These are phyloP conservation scores for Cylindroiulus punctatus DNA, from an alignment of 2,888 invertebrate genomes.

Conservation along the genomic window DNA sequence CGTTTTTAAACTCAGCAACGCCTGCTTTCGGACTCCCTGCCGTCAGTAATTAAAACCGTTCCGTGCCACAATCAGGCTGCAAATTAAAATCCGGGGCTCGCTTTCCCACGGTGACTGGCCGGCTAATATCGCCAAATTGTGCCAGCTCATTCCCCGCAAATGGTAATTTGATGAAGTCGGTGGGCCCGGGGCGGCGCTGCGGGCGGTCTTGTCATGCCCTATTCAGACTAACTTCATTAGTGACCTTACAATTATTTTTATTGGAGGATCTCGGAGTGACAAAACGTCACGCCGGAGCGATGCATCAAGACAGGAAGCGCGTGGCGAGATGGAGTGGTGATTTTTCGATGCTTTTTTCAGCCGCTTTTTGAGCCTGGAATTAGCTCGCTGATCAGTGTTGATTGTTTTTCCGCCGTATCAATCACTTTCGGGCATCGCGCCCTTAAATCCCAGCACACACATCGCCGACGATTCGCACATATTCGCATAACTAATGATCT, in stretches of 20 bases:
- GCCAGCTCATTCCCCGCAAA: constrained; percentile 12
- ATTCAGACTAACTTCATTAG: constrained; percentile 16
- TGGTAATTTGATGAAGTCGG: constrained; percentile 21
- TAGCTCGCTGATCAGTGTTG: constrained; percentile 9
- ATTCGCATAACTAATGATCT: constrained; percentile 43
- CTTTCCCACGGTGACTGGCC: background rate
- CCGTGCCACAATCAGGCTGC: background rate
- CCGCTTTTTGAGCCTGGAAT: background rate
- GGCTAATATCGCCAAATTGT: background rate
- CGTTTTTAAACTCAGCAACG: background rate
- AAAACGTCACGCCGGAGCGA: background rate
- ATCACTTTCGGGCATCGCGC: background rate
- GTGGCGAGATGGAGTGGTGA: background rate
- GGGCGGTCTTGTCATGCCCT: constrained; percentile 17
- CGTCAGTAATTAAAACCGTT: constrained; percentile 5
- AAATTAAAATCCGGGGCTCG: background rate
- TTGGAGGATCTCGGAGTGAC: constrained; percentile 15
- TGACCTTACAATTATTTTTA: constrained; percentile 45
- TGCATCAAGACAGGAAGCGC: constrained; percentile 5
- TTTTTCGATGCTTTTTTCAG: background rate
- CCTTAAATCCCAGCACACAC: background rate
- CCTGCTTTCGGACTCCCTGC: background rate
- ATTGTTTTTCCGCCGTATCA: constrained; percentile 39
- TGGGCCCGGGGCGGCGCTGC: background rate
- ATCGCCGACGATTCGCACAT: background rate